Evolutionary conservation across 2,888 invertebrate genomes (phyloP).

Genomic region (Saturnia pavonia): DNA sequence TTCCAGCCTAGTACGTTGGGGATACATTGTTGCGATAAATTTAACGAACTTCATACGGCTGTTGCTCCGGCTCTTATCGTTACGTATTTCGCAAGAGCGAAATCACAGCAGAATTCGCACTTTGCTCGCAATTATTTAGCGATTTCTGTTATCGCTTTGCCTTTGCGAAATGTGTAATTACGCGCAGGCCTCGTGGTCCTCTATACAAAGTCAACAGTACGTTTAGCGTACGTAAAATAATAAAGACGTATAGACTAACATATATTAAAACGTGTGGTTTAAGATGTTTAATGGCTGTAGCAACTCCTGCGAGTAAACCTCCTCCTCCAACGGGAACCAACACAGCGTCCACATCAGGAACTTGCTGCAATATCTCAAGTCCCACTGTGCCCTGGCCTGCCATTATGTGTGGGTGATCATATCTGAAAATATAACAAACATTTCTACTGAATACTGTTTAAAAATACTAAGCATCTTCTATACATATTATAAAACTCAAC

Average conservation of each 20-base stretch:
- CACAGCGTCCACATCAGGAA: conserved; percentile 92
- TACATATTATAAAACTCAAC: too few species aligned
- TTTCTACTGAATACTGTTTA: too few species aligned
- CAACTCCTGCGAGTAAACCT: conserved; percentile 94
- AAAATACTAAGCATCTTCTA: not conserved
- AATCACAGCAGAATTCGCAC: too few species aligned
- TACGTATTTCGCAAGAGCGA: too few species aligned
- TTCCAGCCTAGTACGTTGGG: too few species aligned
- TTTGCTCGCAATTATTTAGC: too few species aligned
- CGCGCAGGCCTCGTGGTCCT: too few species aligned
- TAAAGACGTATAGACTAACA: conserved; percentile 79
- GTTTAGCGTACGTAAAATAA: not conserved
- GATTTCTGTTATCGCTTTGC: too few species aligned
- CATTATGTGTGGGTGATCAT: conserved; percentile 97
- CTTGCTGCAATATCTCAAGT: conserved; percentile 95
- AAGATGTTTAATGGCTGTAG: conserved; percentile 93
- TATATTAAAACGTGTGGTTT: conserved; percentile 92
- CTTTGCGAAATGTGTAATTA: too few species aligned
- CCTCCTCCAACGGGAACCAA: conserved; percentile 97
- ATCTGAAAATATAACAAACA: conserved; percentile 75
- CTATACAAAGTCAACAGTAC: not conserved
- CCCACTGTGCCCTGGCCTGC: conserved; percentile 98
- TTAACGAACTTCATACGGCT: too few species aligned
- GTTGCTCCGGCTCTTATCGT: too few species aligned
- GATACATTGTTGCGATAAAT: too few species aligned